Percentiles rank a stretch among this genome's conserved stretches.
Evolutionary conservation across 1,140 invertebrate genomes (phyloP).

Genomic region (Antheraea pernyi): DNA sequence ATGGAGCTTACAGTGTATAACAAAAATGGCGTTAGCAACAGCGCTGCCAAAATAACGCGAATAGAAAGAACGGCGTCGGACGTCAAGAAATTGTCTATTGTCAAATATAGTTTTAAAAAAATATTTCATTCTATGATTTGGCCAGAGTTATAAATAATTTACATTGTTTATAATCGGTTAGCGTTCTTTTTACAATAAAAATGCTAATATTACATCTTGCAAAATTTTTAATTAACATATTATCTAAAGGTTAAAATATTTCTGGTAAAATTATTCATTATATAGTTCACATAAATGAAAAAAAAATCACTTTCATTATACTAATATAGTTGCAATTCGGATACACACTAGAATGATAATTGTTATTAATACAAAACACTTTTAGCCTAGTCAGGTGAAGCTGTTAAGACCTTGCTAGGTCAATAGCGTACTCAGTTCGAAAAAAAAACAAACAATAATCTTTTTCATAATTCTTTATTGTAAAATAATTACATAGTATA

Average conservation of each 20-base stretch:
- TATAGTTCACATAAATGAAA: too few relatives aligned
- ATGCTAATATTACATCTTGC: too few relatives aligned
- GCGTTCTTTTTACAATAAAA: neutral
- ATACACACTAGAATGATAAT: neutral
- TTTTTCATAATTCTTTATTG: neutral
- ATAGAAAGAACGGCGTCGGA: conserved; percentile 73
- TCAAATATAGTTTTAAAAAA: conserved; percentile 53
- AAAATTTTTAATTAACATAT: too few relatives aligned
- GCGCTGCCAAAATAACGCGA: conserved; percentile 65
- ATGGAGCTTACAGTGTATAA: conserved; percentile 73
- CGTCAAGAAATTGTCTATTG: conserved; percentile 70
- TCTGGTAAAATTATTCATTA: too few relatives aligned
- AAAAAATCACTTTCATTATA: too few relatives aligned
- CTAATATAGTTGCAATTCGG: neutral
- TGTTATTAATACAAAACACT: neutral
- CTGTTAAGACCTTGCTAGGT: too few relatives aligned
- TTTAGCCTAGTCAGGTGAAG: too few relatives aligned
- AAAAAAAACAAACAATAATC: too few relatives aligned
- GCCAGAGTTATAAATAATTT: neutral
- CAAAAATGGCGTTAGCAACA: conserved; percentile 79
- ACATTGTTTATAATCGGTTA: neutral
- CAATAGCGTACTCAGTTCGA: too few relatives aligned
- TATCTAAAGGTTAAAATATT: too few relatives aligned
- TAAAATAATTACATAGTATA: too few relatives aligned
- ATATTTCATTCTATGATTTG: conserved; percentile 22